phyloP scores from a whole-genome alignment of 2,888 invertebrate species.

The Hirudinaria manillensis region DNA sequence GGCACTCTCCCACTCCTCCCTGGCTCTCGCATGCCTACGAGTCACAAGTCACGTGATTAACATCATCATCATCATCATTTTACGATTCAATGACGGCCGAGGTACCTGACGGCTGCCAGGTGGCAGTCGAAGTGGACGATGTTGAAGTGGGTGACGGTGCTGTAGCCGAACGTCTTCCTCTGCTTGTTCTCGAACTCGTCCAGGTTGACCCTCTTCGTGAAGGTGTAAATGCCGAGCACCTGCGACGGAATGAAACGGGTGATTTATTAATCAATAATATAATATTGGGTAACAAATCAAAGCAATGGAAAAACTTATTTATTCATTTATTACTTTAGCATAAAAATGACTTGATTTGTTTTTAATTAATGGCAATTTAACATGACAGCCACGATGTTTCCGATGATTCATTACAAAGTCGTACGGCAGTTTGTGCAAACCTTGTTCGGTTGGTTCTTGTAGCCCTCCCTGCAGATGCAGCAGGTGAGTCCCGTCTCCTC shows the following conservation, averaged over 20 bases:
- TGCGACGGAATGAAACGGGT: constrained; percentile 57
- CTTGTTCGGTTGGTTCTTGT: constrained; percentile 67
- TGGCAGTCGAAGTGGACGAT: constrained; percentile 97
- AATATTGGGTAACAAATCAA: not conserved
- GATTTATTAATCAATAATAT: not conserved
- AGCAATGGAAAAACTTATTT: too few relatives aligned
- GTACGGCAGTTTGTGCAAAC: constrained; percentile 42
- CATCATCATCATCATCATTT: not conserved
- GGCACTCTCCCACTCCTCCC: constrained; percentile 97
- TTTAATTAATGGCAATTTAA: too few relatives aligned
- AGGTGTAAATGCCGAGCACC: constrained; percentile 91
- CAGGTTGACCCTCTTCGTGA: constrained; percentile 85
- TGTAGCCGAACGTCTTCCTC: constrained; percentile 73
- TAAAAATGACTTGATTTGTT: too few relatives aligned
- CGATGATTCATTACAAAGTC: too few relatives aligned
- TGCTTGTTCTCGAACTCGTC: constrained; percentile 86
- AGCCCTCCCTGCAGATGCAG: constrained; percentile 95
- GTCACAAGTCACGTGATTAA: not conserved
- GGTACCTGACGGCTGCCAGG: constrained; percentile 81
- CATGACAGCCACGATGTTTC: too few relatives aligned
- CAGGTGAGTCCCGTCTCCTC: constrained; percentile 92
- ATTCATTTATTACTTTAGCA: not conserved
- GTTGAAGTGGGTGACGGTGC: constrained; percentile 95
- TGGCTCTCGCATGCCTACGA: constrained; percentile 61
- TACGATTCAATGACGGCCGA: not conserved